phyloP scores from a whole-genome alignment of 2,888 invertebrate genomes.

The Germaria angustata region DNA sequence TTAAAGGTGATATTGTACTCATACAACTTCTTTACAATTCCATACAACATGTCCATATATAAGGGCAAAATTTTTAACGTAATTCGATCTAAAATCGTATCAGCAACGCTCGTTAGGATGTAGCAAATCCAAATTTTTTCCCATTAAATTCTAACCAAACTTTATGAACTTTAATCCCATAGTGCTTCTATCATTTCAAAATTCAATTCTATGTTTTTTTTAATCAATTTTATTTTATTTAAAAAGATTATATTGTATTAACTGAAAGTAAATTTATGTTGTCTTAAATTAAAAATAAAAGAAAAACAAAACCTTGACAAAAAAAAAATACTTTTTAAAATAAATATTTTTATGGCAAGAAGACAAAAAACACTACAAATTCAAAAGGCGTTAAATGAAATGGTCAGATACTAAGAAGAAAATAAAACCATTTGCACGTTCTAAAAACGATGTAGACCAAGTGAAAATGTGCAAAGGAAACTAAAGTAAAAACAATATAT shows the following conservation, averaged over 20 bases:
- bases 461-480: background rate
- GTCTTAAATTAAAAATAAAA: background rate
- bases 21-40: no score
- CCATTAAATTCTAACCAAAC: no score
- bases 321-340: background rate
- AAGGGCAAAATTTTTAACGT: no score
- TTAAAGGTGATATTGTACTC: no score
- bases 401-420: constrained; percentile 14
- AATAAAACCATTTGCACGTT: constrained; percentile 42
- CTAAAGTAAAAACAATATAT: background rate
- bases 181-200: background rate
- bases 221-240: background rate
- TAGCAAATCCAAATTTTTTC: background rate
- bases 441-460: constrained; percentile 56
- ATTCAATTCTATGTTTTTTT: background rate
- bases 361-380: background rate
- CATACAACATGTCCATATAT: no score
- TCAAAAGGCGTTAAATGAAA: constrained; percentile 24
- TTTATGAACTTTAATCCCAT: no score
- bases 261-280: constrained; percentile 10
- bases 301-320: background rate
- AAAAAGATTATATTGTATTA: background rate
- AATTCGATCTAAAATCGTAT: no score
- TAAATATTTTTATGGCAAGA: constrained; percentile 19
- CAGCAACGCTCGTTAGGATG: no score